Evolutionary conservation across 1,140 invertebrate genomes (phyloP), one percentile per base, ranked within the genome.

Genomic region (Bombus superbus): DNA sequence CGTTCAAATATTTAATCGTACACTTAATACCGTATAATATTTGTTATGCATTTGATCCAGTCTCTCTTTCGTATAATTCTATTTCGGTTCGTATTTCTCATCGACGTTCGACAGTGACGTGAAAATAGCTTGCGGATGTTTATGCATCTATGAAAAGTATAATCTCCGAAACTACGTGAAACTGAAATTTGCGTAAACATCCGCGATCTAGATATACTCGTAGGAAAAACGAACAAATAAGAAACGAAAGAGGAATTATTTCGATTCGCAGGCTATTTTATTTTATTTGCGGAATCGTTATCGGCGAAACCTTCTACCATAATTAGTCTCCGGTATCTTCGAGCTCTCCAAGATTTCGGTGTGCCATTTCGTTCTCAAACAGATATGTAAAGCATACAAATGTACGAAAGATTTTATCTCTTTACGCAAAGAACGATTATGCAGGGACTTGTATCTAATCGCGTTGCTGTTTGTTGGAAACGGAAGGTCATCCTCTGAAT

Each of bases 361-460:
- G 6, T 47, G 35, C 73, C 73, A 68, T 78, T 77, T 77, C 38
- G 15, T 83, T 38, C 28, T 53, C 62, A 40, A 76, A 44, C 44
- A 83, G 74, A 78, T 69, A 83, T 66, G 81, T 76, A 69, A 53
- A 53, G 40, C 25, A 78, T 32, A 76, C 74, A 75, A 40, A 76
- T 66, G 73, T 44, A 59, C 81, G 62, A 57, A 69, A 78, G 28
- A 69, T 35, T 42, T 69, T 83, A 83, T 83, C 81, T 83, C 35
- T 6, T 40, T 68, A 11, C 38, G 74, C 28, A 83, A 78, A 83
- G 74, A 83, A 78, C 47, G 81, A 83, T 83, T 69, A 69, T 78
- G 64, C 74, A 83, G 81, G 53, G 38, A 13, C 74, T 69, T 78
- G 44, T 83, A 83, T 83, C 81, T 83, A 83, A 83, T 83, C 81